A percentile compares a stretch with the other conserved stretches of the same genome.
phyloP scores from a whole-genome alignment of 2,797 vertebrate genomes.

The Etheostoma nigrum region DNA sequence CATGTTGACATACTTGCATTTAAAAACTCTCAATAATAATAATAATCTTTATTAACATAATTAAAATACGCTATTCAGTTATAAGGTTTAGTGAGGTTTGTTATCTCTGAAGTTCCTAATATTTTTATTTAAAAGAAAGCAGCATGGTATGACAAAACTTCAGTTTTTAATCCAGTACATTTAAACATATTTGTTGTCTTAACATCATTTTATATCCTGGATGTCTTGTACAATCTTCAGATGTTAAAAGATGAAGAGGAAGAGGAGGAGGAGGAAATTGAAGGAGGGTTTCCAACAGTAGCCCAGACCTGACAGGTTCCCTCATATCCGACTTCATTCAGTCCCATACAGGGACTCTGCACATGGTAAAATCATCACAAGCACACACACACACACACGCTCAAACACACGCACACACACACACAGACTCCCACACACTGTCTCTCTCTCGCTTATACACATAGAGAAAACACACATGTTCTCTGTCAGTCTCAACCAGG shows the following conservation, averaged over 20 bases:
- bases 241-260: conserved; percentile 38
- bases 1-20: neutral
- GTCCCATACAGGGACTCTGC: conserved; percentile 68
- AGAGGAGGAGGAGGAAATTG: conserved; percentile 50
- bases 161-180: neutral
- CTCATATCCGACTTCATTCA: conserved; percentile 82
- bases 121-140: neutral
- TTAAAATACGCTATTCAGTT: neutral
- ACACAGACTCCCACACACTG: conserved; percentile 55
- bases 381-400: conserved; percentile 48
- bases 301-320: conserved; percentile 79
- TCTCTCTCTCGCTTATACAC: conserved; percentile 37
- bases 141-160: neutral
- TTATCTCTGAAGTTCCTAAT: neutral
- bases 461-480: conserved; percentile 67
- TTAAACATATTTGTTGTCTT: conserved; percentile 2
- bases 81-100: neutral
- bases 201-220: neutral
- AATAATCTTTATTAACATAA: neutral
- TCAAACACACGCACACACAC: conserved; percentile 19
- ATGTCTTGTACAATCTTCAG: conserved; percentile 19
- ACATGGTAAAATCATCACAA: conserved; percentile 82
- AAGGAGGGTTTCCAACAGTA: conserved; percentile 79
- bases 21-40: neutral
- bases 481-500: conserved; percentile 68